These are phyloP conservation scores for Phasia obesa DNA, from an alignment of 2,888 invertebrate genomes.

Conservation along the genomic window DNA sequence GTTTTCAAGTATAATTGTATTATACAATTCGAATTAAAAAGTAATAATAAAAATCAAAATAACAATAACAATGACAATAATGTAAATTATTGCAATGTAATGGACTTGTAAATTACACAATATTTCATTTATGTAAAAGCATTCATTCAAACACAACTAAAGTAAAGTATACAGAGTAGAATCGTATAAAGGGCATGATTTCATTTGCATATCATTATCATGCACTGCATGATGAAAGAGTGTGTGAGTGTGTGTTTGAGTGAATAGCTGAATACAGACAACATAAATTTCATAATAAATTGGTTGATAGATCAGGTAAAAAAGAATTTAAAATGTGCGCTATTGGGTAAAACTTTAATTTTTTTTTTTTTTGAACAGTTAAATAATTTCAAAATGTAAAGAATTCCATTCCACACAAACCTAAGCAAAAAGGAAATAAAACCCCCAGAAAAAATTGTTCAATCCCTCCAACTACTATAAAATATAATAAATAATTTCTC, in stretches of 20 bases:
- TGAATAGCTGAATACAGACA: background rate
- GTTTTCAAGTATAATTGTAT: background rate
- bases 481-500: too few species aligned
- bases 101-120: slow-evolving; percentile 68
- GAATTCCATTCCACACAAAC: too few species aligned
- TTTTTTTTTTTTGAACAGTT: too few species aligned
- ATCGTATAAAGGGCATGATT: slow-evolving; percentile 56
- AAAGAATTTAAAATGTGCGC: background rate
- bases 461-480: too few species aligned
- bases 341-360: background rate
- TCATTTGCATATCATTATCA: slow-evolving; percentile 67
- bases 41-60: slow-evolving; percentile 17
- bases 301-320: too few species aligned
- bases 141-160: slow-evolving; percentile 20
- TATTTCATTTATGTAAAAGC: slow-evolving; percentile 52
- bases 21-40: slow-evolving; percentile 15
- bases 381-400: too few species aligned
- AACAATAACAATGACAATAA: slow-evolving; percentile 44
- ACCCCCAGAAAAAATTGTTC: too few species aligned
- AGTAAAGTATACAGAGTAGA: slow-evolving; percentile 7
- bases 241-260: background rate
- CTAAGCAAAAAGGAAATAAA: too few species aligned
- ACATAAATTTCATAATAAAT: slow-evolving; percentile 13
- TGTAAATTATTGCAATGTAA: slow-evolving; percentile 61
- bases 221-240: background rate